These are phyloP conservation scores for Himalopsyche kuldschensis DNA, from an alignment of 2,888 invertebrate genomes.

Conservation along the genomic window DNA sequence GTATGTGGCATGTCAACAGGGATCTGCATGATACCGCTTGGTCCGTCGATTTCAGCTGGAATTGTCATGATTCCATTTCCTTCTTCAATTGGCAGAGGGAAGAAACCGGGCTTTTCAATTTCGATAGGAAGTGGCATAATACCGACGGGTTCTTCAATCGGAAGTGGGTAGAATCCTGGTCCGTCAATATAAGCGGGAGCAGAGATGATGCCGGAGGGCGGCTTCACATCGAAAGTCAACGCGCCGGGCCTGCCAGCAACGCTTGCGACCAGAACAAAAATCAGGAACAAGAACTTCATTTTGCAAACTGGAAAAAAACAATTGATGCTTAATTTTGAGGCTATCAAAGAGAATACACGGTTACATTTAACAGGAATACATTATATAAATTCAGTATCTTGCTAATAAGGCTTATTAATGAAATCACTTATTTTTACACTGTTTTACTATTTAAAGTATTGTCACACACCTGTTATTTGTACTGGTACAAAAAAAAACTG, in stretches of 20 bases:
- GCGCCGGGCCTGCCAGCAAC: neutral
- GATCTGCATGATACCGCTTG: neutral
- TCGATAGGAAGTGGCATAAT: no score
- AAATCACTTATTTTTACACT: no score
- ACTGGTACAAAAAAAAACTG: no score
- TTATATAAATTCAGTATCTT: no score
- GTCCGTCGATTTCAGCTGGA: neutral
- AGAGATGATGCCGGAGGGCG: neutral
- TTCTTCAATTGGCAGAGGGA: no score
- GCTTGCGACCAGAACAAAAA: conserved; percentile 7
- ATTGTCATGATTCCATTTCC: no score
- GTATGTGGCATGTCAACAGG: neutral
- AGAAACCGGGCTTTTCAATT: no score
- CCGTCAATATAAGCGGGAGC: neutral
- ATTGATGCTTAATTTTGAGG: no score
- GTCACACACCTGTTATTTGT: no score
- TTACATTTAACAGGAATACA: neutral
- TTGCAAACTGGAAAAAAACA: neutral
- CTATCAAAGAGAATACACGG: conserved; percentile 8
- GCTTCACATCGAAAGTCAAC: conserved; percentile 9
- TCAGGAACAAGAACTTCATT: conserved; percentile 17
- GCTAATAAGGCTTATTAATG: no score
- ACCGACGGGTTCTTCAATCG: neutral
- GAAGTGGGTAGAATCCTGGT: conserved; percentile 2
- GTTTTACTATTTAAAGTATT: no score